Conservation (phyloP, 2,888 invertebrate genomes). For the Campoletis raptor region DNA sequence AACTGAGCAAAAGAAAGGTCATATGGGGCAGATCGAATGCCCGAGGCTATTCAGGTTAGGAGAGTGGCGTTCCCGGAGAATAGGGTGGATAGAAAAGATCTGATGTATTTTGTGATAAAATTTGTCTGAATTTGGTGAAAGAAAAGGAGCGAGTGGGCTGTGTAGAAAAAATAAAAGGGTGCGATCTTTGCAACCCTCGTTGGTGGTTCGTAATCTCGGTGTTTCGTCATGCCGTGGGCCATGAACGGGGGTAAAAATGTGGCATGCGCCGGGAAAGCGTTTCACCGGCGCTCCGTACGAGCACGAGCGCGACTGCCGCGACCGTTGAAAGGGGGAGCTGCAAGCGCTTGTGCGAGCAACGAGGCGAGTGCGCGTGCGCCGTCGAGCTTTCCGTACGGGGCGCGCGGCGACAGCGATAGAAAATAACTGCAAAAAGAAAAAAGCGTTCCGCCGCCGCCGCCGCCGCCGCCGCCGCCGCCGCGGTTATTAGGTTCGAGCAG, state of each 20-base stretch:
- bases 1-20: no score
- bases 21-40: no score
- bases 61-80: no score
- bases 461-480: neutral
- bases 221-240: neutral
- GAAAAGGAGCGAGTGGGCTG: neutral
- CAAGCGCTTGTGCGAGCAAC: neutral
- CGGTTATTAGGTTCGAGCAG: slow-evolving; percentile 4
- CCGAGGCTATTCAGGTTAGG: no score
- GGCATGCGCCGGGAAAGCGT: slow-evolving; percentile 1
- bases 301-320: neutral
- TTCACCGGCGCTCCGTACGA: neutral
- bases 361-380: neutral
- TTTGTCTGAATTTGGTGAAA: slow-evolving; percentile 5
- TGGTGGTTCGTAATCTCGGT: neutral
- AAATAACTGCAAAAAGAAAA: slow-evolving; percentile 8
- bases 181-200: neutral
- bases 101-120: neutral
- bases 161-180: neutral
- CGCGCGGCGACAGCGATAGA: neutral
- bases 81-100: no score
- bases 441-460: neutral
- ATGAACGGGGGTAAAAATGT: slow-evolving; percentile 7
- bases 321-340: neutral
- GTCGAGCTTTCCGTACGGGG: neutral